Evolutionary conservation across 1,140 invertebrate genomes (phyloP), one percentile per base, ranked within the genome.

Genomic region (Penaeus vannamei): DNA sequence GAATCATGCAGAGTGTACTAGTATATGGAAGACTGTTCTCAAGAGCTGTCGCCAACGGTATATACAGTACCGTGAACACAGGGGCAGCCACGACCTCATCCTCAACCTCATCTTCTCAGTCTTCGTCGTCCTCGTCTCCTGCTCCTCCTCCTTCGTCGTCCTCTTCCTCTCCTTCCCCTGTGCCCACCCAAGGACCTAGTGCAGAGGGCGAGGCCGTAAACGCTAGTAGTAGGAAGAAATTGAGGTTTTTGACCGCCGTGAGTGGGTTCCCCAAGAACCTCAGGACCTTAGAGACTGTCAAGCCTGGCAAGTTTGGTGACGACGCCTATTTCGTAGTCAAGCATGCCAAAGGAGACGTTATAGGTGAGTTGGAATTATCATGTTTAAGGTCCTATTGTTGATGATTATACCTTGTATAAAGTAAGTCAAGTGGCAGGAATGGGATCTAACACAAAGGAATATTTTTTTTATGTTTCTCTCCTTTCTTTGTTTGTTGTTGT

Each of bases 1-100:
- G 66, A 88, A 88, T 46, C 81, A 91, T 91, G 90, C 90, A 91
- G 90, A 90, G 90, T 87, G 90, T 91, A 42, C 90, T 91, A 61
- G 86, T 88, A 62, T 91, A 91, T 85, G 90, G 90, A 53, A 88
- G 90, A 76, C 83, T 91, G 59, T 90, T 91, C 83, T 91, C 90
- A 22, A 72, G 90, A 83, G 90, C 88, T 72, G 87, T 91, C 29
- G 90, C 88, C 29, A 91, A 91, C 83, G 90, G 90, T 66, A 87
- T 91, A 32, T 91, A 89, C 60, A 89, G 66, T 10, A 53, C 53
- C 60, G 84, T 90, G 1, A 87, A 62, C 60, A 86, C 84, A 42
- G 85, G 84, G 22, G 59, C 77, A 77, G 80, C 61, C 83, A 69
- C 62, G 3, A 82, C 72, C 72, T 69, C 80, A 10, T 32, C 61